A percentile compares a stretch with the other conserved stretches of the same genome.
Evolutionary conservation across 2,888 invertebrate genomes (phyloP).

Genomic region (Periphyllus acericola): DNA sequence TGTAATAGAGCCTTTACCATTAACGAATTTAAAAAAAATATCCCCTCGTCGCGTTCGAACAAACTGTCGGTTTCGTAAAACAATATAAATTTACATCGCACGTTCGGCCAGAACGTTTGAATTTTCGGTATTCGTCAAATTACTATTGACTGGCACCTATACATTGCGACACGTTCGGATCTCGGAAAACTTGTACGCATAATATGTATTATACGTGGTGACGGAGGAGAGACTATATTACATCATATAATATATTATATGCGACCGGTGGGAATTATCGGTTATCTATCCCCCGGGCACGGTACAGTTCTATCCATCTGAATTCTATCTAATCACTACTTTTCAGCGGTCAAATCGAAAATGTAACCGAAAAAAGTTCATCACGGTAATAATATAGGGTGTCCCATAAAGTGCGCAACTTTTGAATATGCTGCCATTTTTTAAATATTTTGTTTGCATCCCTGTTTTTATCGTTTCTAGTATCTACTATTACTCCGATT

Average conservation of each 20-base stretch:
- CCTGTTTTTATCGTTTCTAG: not conserved
- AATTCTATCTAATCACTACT: not conserved
- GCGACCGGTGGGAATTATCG: not conserved
- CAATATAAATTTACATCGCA: too few relatives aligned
- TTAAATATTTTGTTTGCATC: constrained; percentile 1
- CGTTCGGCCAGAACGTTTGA: too few relatives aligned
- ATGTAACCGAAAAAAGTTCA: not conserved
- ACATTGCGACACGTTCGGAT: not conserved
- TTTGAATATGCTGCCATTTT: not conserved
- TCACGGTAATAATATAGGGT: not conserved
- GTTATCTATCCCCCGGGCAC: not conserved
- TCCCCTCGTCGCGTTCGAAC: too few relatives aligned
- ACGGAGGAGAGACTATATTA: not conserved
- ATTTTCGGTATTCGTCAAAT: too few relatives aligned
- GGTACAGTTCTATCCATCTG: not conserved
- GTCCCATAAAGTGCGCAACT: too few relatives aligned
- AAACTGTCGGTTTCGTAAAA: too few relatives aligned
- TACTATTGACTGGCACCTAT: not conserved
- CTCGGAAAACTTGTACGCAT: not conserved
- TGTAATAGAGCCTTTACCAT: too few relatives aligned
- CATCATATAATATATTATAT: too few relatives aligned
- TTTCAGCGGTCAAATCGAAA: not conserved
- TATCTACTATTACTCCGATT: not conserved
- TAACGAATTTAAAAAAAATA: too few relatives aligned
- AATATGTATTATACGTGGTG: not conserved